These are phyloP conservation scores for Pteria penguin DNA, from an alignment of 2,888 invertebrate species.

Conservation along the genomic window DNA sequence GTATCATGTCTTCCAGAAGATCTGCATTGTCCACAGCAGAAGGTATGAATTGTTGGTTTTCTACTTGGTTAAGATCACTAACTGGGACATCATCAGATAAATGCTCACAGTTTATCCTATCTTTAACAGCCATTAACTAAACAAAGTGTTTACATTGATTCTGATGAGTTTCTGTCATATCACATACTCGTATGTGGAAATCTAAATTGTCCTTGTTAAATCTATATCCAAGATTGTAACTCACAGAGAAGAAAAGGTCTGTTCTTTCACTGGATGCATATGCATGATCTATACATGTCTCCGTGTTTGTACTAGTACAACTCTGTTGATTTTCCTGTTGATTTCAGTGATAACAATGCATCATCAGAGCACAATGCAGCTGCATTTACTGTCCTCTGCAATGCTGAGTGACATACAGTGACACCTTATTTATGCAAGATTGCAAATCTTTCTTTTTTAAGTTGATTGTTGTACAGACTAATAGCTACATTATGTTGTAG, in stretches of 20 bases:
- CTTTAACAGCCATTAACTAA: constrained; percentile 23
- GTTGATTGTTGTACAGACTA: not conserved
- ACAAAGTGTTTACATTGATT: constrained; percentile 5
- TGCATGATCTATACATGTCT: no score
- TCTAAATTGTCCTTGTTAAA: constrained; percentile 16
- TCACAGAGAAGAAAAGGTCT: no score
- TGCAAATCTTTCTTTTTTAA: no score
- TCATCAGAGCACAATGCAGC: no score
- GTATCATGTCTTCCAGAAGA: constrained; percentile 19
- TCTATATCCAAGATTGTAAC: not conserved
- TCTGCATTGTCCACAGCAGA: constrained; percentile 22
- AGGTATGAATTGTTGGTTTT: constrained; percentile 15
- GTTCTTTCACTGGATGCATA: no score
- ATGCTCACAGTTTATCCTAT: constrained; percentile 26
- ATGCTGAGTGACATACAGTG: no score
- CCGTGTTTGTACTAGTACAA: no score
- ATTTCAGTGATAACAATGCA: no score
- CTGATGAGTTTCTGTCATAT: constrained; percentile 9
- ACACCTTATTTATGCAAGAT: no score
- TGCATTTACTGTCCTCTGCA: no score
- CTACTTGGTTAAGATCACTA: constrained; percentile 1
- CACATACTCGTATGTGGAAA: not conserved
- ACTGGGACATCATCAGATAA: constrained; percentile 21
- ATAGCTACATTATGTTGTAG: constrained; percentile 1
- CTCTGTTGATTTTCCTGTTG: no score